Conservation (phyloP, 1,140 invertebrate species). For the Drosophila grimshawi region DNA sequence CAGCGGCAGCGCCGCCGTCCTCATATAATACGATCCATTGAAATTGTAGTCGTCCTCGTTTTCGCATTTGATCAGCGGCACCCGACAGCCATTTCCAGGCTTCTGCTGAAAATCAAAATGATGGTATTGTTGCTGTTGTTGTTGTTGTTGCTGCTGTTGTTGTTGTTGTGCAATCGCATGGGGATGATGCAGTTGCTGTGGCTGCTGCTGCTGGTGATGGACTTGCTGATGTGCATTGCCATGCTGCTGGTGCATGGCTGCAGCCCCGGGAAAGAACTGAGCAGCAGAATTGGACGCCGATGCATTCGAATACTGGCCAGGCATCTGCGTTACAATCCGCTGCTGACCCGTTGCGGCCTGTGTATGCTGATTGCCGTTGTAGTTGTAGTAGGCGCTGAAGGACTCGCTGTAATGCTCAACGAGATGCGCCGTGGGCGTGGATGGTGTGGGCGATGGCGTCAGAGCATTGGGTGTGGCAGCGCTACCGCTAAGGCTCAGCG, state of each 20-base stretch:
- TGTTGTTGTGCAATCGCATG: slow-evolving; percentile 43
- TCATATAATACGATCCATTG: slow-evolving; percentile 78
- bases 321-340: slow-evolving; percentile 42
- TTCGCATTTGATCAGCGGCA: slow-evolving; percentile 65
- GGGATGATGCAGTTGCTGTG: slow-evolving; percentile 14
- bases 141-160: slow-evolving; percentile 54
- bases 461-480: slow-evolving; percentile 59
- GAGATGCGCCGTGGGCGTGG: slow-evolving; percentile 58
- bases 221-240: slow-evolving; percentile 29
- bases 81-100: slow-evolving; percentile 50
- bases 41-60: slow-evolving; percentile 73
- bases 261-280: slow-evolving; percentile 57
- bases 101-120: slow-evolving; percentile 67
- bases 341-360: slow-evolving; percentile 33
- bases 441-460: slow-evolving; percentile 73
- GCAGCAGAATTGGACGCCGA: slow-evolving; percentile 24
- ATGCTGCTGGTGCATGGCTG: slow-evolving; percentile 32
- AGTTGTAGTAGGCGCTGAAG: slow-evolving; percentile 69
- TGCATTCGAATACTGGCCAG: slow-evolving; percentile 46
- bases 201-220: slow-evolving; percentile 45
- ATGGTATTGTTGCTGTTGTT: slow-evolving; percentile 56
- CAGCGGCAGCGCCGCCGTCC: slow-evolving; percentile 38
- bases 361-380: slow-evolving; percentile 48
- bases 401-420: slow-evolving; percentile 70
- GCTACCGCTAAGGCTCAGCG: slow-evolving; percentile 51